Evolutionary conservation across 2,888 invertebrate genomes (phyloP).

Genomic region (Rhogogaster chlorosoma): DNA sequence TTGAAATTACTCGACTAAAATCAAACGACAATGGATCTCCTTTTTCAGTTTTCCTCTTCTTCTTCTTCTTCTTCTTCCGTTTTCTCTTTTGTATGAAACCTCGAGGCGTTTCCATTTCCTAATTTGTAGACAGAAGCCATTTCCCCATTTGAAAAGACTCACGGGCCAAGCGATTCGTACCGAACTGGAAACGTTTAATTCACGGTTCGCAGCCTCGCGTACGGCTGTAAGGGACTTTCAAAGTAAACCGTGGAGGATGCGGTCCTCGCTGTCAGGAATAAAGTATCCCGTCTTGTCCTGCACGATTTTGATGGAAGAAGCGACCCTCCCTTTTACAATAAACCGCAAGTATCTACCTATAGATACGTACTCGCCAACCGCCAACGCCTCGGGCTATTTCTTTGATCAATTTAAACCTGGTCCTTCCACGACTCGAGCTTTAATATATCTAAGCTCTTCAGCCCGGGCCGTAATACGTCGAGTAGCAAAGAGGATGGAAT

Average conservation of each 20-base stretch:
- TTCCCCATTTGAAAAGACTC: conserved; percentile 19
- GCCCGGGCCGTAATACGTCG: background rate
- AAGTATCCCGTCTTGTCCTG: background rate
- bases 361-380: background rate
- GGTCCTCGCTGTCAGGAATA: background rate
- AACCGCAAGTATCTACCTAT: background rate
- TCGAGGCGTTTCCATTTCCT: background rate
- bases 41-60: background rate
- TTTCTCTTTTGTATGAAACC: background rate
- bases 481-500: background rate
- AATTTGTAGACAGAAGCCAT: background rate
- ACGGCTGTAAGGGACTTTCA: background rate
- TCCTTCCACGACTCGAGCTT: background rate
- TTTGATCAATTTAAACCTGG: conserved; percentile 13
- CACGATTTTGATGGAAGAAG: background rate
- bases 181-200: conserved; percentile 41
- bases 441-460: background rate
- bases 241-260: background rate
- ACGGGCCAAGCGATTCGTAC: background rate
- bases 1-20: background rate
- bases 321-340: background rate
- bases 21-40: background rate
- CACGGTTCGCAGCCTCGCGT: conserved; percentile 9
- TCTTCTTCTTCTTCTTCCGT: background rate
- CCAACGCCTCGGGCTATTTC: background rate